Base-by-base conservation (phyloP, 1,140 invertebrate species). In the Lepidostoma basale region DNA sequence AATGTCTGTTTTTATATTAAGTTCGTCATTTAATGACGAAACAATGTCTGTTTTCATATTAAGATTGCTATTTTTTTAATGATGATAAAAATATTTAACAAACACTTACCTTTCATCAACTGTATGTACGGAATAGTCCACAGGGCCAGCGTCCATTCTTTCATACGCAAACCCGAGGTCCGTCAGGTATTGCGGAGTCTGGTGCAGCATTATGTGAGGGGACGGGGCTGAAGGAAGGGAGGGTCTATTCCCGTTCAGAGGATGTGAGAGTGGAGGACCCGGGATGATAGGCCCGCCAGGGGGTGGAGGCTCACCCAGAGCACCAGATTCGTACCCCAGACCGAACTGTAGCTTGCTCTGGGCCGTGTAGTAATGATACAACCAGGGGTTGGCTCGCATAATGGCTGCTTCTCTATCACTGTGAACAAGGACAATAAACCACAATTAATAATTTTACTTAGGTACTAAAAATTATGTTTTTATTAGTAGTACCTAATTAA, bases 331-430 rank as follows among this genome's bases (percentile, higher is more conserved):
- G 74, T 92, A 91, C 3, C 92, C 62, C 33, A 96, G 80, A 0
- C 93, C 93, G 77, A 96, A 97, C 75, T 96, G 94, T 23, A 97
- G 87, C 80, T 97, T 97, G 45, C 92, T 94, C 79, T 97, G 94
- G 2, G 96, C 90, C 16, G 92, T 91, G 82, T 94, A 96, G 79
- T 95, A 96, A 76, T 97, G 94, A 78, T 97, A 97, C 0, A 97
- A 85, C 94, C 94, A 97, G 33, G 90, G 91, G 81, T 96, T 97
- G 59, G 90, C 89, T 73, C 92, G 84, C 93, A 97, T 94, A 52
- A 97, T 94, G 4, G 87, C 87, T 0, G 95, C 95, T 83, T 97
- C 95, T 74, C 89, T 88, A 73, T 97, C 94, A 78, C 93, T 96
- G 80, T 70, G 82, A 81, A 80, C 74, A 80, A 79, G 33, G 33